phyloP scores from a whole-genome alignment of 2,797 vertebrate species.

The Coreius guichenoti region DNA sequence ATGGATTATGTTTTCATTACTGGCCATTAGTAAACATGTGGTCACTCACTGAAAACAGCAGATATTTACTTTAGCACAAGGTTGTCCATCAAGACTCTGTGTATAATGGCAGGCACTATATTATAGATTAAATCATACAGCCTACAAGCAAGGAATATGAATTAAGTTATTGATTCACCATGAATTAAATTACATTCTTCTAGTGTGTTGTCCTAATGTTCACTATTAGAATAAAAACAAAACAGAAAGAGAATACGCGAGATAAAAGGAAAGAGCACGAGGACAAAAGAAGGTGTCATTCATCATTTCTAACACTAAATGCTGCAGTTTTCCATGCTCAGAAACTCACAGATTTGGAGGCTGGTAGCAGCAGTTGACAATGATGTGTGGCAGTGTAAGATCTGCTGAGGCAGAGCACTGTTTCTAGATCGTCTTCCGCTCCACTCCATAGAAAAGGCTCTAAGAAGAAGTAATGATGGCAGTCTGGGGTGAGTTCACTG shows the following conservation, averaged over 20 bases:
- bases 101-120: neutral
- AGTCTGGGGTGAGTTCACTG: constrained; percentile 35
- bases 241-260: constrained; percentile 8
- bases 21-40: neutral
- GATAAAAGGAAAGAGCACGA: constrained; percentile 46
- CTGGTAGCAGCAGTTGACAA: neutral
- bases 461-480: constrained; percentile 42
- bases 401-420: constrained; percentile 34
- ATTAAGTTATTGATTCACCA: constrained; percentile 18
- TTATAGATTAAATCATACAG: constrained; percentile 3
- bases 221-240: constrained; percentile 71
- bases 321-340: constrained; percentile 14
- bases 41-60: neutral
- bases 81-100: neutral
- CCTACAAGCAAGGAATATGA: constrained; percentile 6
- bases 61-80: neutral
- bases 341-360: constrained; percentile 3
- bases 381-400: constrained; percentile 18
- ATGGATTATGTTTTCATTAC: neutral
- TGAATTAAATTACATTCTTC: neutral
- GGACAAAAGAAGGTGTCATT: constrained; percentile 24
- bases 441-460: constrained; percentile 20
- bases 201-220: constrained; percentile 53
- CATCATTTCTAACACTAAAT: neutral
- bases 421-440: constrained; percentile 17